These are phyloP conservation scores for Steatornis caripensis DNA, from an alignment of 2,113 vertebrate species.

Conservation along the genomic window DNA sequence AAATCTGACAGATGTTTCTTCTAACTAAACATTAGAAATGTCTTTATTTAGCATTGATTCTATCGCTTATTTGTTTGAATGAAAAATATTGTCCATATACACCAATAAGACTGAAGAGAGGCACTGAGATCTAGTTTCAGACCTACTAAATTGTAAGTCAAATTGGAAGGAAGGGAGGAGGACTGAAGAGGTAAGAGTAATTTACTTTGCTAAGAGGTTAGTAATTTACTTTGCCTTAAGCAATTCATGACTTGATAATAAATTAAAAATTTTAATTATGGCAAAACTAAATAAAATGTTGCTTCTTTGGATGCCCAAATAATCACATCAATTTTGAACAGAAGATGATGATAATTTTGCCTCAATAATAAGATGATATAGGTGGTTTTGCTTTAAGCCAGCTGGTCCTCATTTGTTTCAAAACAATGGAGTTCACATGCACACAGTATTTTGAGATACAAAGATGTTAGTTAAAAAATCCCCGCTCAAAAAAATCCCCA, in stretches of 20 bases:
- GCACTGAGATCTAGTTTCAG: not conserved
- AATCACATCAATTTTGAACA: not conserved
- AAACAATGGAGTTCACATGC: not conserved
- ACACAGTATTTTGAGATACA: not conserved
- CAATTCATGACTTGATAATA: not conserved
- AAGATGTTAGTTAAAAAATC: not conserved
- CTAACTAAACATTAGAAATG: not conserved
- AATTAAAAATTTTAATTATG: not conserved
- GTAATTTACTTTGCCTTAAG: not conserved
- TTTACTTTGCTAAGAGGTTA: no score
- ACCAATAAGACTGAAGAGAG: not conserved
- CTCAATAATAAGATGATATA: not conserved
- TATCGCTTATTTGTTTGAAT: not conserved
- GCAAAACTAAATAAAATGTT: not conserved
- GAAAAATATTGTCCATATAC: not conserved
- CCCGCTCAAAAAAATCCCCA: accelerated
- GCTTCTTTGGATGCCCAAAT: not conserved
- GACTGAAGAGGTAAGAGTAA: not conserved
- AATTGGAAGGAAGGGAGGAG: not conserved
- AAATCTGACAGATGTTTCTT: not conserved
- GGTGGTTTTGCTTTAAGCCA: not conserved
- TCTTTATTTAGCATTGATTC: not conserved
- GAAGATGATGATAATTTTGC: not conserved
- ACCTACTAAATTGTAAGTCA: not conserved
- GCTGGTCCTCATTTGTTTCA: not conserved